These are phyloP conservation scores for Hermaeophaga mercurialis DNA, from an alignment of 2,888 invertebrate species.

Conservation along the genomic window DNA sequence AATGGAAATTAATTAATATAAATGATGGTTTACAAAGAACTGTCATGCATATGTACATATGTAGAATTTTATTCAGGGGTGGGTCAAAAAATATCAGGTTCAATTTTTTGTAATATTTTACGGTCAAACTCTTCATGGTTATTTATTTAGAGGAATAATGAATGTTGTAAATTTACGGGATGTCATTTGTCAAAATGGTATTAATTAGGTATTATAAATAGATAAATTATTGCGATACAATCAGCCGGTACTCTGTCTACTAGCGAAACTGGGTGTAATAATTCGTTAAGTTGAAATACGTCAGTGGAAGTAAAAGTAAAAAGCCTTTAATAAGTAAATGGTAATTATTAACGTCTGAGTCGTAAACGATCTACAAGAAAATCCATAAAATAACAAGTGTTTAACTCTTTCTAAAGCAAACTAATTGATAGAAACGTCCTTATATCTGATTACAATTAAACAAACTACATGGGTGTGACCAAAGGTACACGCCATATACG, in stretches of 20 bases:
- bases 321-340: constrained; percentile 8
- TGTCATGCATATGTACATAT: too few relatives aligned
- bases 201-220: neutral
- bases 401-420: constrained; percentile 25
- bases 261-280: neutral
- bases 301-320: neutral
- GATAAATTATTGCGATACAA: constrained; percentile 8
- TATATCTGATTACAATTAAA: constrained; percentile 33
- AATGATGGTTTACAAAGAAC: too few relatives aligned
- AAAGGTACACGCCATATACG: constrained; percentile 33
- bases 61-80: too few relatives aligned
- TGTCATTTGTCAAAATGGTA: constrained; percentile 2
- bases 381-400: constrained; percentile 17
- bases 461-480: constrained; percentile 34
- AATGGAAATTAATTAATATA: too few relatives aligned
- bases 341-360: constrained; percentile 11
- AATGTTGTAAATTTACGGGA: too few relatives aligned
- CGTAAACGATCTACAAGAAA: constrained; percentile 21
- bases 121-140: too few relatives aligned
- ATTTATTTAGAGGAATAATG: too few relatives aligned
- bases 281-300: neutral
- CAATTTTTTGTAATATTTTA: too few relatives aligned
- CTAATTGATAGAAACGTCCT: constrained; percentile 26
- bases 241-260: neutral
- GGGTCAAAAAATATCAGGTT: too few relatives aligned